Conservation (phyloP, 2,888 invertebrate species). For the Chrysina gloriosa region DNA sequence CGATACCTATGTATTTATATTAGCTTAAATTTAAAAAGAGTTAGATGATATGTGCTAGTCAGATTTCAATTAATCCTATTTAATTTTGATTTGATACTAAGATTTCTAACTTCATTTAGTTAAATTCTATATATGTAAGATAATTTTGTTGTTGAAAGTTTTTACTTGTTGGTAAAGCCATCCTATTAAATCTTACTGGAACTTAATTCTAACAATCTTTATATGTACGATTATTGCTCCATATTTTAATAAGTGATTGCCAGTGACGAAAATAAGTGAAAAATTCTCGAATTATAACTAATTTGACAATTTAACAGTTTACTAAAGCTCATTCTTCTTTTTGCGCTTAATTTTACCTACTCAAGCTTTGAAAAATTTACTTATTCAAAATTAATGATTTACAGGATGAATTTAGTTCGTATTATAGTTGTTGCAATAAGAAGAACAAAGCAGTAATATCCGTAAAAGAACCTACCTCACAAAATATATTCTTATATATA, state of each 20-base stretch:
- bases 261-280: neutral
- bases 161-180: neutral
- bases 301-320: neutral
- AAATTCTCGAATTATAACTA: neutral
- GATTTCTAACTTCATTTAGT: neutral
- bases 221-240: neutral
- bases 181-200: neutral
- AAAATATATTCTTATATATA: neutral
- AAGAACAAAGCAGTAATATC: neutral
- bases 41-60: neutral
- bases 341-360: neutral
- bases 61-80: conserved; percentile 5
- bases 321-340: neutral
- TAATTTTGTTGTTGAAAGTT: too few species aligned
- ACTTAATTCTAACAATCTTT: neutral
- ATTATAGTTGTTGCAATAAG: neutral
- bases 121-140: neutral
- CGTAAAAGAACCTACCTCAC: neutral
- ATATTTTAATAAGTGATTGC: neutral
- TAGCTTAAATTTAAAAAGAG: conserved; percentile 9
- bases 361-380: too few species aligned
- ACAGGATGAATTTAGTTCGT: neutral
- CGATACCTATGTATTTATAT: neutral
- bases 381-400: too few species aligned
- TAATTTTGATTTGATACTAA: conserved; percentile 4